phyloP scores from a whole-genome alignment of 2,888 invertebrate species.

The Pollenia labialis region DNA sequence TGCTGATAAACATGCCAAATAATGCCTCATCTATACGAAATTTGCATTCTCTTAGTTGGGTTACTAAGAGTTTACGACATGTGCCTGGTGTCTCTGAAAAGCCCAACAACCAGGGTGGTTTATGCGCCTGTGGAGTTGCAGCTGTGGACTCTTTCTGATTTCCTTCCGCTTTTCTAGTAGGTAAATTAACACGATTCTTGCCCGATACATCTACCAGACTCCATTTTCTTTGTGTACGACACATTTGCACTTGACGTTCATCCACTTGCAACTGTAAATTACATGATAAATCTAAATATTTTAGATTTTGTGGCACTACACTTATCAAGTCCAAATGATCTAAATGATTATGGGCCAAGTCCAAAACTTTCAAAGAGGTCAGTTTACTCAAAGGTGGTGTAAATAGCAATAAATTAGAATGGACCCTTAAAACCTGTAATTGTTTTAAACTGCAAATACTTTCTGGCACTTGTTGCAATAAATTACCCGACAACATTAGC shows the following conservation, averaged over 20 bases:
- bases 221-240: slow-evolving; percentile 91
- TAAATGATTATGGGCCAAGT: slow-evolving; percentile 93
- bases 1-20: slow-evolving; percentile 93
- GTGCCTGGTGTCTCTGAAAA: slow-evolving; percentile 94
- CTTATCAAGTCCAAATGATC: slow-evolving; percentile 91
- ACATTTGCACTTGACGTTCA: slow-evolving; percentile 91
- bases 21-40: slow-evolving; percentile 90
- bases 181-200: slow-evolving; percentile 88
- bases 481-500: slow-evolving; percentile 92
- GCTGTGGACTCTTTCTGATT: slow-evolving; percentile 86
- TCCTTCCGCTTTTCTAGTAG: slow-evolving; percentile 84
- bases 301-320: slow-evolving; percentile 91
- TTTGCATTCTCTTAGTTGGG: slow-evolving; percentile 90
- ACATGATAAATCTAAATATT: slow-evolving; percentile 93
- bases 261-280: slow-evolving; percentile 93
- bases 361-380: slow-evolving; percentile 90
- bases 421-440: slow-evolving; percentile 90
- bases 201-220: slow-evolving; percentile 94
- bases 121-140: slow-evolving; percentile 87
- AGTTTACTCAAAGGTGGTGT: slow-evolving; percentile 92
- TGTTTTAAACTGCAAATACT: slow-evolving; percentile 89
- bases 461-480: slow-evolving; percentile 90
- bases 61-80: slow-evolving; percentile 89
- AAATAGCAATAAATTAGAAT: slow-evolving; percentile 91
- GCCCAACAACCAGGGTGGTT: slow-evolving; percentile 91